Base-by-base conservation (phyloP, 2,888 invertebrate genomes). In the Sthenelais limicola region DNA sequence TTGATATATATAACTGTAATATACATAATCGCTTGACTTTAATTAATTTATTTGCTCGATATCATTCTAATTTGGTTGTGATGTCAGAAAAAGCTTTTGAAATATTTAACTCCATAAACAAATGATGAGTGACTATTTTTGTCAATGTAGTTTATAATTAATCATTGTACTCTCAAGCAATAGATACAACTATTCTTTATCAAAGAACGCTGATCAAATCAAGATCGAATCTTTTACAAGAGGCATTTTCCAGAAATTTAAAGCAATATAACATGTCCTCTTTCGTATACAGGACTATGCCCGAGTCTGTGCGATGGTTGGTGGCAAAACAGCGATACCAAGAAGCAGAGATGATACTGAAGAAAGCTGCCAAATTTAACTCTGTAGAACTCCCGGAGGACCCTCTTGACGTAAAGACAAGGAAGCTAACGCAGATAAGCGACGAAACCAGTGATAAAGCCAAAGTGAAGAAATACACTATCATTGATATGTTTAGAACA, bases 221-320 rank as follows among this genome's bases (percentile, higher is more conserved):
- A n/a, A n/a, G n/a, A n/a, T n/a, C n/a, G n/a, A n/a, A 51, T 7
- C 24, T 51, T 51, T 7, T 51, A 9, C 9, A 51, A 21, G 21
- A 51, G 5, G 5, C 51, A 51, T 51, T 51, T 51, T n/a, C 24
- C 9, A 51, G 5, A 7, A 51, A 43, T 12, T 43, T 43, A 15
- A 43, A 43, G 21, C 21, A 12, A 52, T 52, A 52, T 24, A n/a
- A 9, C 15, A 9, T 30, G 5, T 48, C 7, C 32, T 48, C 58
- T 21, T 47, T 43, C 43, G n/a, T 21, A 69, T 76, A 0, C 74
- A 84, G 85, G 77, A 24, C 84, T 5, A 76, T 85, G 21, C 85
- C 85, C 5, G 86, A 86, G 72, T 85, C 85, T 32, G 74, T 84
- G 12, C 70, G 86, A 18, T 86, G 86, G 86, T 75, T 86, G 58